Conservation (phyloP, 2,888 invertebrate species). For the Saturnia japonica region DNA sequence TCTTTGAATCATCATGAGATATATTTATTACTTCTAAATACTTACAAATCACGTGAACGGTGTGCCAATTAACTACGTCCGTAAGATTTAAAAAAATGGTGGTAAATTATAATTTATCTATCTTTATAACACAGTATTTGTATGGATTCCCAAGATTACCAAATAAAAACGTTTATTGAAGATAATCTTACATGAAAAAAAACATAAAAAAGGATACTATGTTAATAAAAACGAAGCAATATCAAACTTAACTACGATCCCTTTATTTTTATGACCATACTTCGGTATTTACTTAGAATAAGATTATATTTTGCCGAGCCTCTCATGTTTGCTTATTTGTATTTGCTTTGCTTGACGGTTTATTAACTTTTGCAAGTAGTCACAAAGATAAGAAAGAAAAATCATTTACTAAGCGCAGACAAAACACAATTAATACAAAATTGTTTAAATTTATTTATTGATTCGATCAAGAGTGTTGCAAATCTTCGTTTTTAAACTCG, state of each 20-base stretch:
- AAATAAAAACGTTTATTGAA: neutral
- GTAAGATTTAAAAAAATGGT: neutral
- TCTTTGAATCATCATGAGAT: too few species aligned
- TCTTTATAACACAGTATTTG: neutral
- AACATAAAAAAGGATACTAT: neutral
- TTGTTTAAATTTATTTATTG: neutral
- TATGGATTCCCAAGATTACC: neutral
- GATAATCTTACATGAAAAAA: slow-evolving; percentile 7
- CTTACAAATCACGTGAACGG: neutral
- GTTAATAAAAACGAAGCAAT: slow-evolving; percentile 4
- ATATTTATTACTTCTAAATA: neutral
- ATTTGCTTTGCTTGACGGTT: neutral
- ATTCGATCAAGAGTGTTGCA: too few species aligned
- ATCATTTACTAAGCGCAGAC: neutral
- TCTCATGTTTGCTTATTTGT: slow-evolving; percentile 1
- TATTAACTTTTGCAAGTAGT: neutral
- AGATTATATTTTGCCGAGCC: neutral
- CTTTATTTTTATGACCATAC: slow-evolving; percentile 6
- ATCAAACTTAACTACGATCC: slow-evolving; percentile 8
- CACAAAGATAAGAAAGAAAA: neutral
- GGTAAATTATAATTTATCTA: neutral
- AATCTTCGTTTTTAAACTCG: too few species aligned
- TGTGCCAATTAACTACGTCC: neutral
- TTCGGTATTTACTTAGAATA: slow-evolving; percentile 10
- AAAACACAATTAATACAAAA: neutral